Conservation (phyloP, 2,797 vertebrate genomes). For the Neostethus bicornis region DNA sequence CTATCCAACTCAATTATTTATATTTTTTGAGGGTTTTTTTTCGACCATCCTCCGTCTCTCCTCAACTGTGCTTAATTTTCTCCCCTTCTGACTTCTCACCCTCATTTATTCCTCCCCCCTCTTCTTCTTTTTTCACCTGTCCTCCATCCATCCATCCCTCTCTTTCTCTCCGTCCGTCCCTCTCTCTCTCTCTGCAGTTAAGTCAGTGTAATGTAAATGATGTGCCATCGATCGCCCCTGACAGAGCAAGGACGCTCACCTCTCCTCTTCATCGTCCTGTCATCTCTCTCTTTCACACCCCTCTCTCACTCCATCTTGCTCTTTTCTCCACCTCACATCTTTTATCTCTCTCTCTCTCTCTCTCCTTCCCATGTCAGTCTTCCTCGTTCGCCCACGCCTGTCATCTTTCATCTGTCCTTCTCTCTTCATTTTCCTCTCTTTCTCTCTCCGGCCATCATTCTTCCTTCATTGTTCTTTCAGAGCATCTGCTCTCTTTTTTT, state of each 20-base stretch:
- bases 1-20: too few species aligned
- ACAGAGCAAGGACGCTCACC: slow-evolving; percentile 79
- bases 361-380: slow-evolving; percentile 30
- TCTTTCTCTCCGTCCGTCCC: slow-evolving; percentile 37
- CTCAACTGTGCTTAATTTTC: slow-evolving; percentile 63
- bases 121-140: slow-evolving; percentile 30
- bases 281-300: slow-evolving; percentile 60
- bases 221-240: slow-evolving; percentile 79
- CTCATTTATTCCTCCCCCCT: slow-evolving; percentile 15
- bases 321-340: slow-evolving; percentile 57
- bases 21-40: too few species aligned
- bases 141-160: slow-evolving; percentile 23
- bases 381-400: slow-evolving; percentile 52
- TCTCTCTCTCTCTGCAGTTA: slow-evolving; percentile 60
- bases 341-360: slow-evolving; percentile 29
- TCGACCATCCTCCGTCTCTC: slow-evolving; percentile 41
- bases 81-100: slow-evolving; percentile 41
- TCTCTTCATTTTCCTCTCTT: slow-evolving; percentile 55
- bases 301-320: slow-evolving; percentile 30
- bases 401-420: slow-evolving; percentile 69
- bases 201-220: slow-evolving; percentile 80
- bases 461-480: slow-evolving; percentile 63
- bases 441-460: slow-evolving; percentile 62
- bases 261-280: slow-evolving; percentile 64
- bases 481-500: slow-evolving; percentile 63